Evolutionary conservation across 2,888 invertebrate genomes (phyloP).

Genomic region (Allacma fusca): DNA sequence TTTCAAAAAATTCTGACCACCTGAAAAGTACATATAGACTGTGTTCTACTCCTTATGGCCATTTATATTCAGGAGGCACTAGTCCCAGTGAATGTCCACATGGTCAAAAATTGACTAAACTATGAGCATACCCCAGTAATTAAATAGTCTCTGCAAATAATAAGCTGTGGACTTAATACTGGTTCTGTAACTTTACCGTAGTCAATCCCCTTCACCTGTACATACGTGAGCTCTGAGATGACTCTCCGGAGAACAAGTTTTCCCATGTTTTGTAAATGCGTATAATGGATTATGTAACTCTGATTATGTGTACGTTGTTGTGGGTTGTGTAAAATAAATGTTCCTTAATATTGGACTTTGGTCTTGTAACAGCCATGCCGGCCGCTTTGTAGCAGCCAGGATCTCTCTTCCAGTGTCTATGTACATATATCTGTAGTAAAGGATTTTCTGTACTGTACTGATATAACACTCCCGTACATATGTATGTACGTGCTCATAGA

Average conservation of each 20-base stretch:
- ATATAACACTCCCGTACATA: too few relatives aligned
- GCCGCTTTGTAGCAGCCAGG: constrained; percentile 9
- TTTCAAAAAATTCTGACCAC: too few relatives aligned
- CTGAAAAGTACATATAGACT: too few relatives aligned
- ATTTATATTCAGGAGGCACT: too few relatives aligned
- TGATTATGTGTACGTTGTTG: constrained; percentile 17
- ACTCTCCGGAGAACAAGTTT: constrained; percentile 24
- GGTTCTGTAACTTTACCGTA: not conserved
- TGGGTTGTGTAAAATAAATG: constrained; percentile 36
- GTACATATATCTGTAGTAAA: too few relatives aligned
- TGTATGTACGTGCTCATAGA: too few relatives aligned
- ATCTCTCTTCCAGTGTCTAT: too few relatives aligned
- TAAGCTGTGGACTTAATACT: not conserved
- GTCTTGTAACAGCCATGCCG: constrained; percentile 2
- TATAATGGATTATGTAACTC: constrained; percentile 7
- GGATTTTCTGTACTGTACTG: too few relatives aligned
- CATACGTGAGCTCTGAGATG: not conserved
- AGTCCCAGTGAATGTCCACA: not conserved
- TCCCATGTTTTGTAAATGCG: not conserved
- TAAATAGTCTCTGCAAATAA: constrained; percentile 11
- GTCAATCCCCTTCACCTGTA: not conserved
- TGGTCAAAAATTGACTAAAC: too few relatives aligned
- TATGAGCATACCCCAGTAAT: not conserved
- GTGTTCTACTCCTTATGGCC: too few relatives aligned
- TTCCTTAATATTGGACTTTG: constrained; percentile 32